Evolutionary conservation across 2,113 vertebrate species (phyloP).

Genomic region (Chaetops frenatus): DNA sequence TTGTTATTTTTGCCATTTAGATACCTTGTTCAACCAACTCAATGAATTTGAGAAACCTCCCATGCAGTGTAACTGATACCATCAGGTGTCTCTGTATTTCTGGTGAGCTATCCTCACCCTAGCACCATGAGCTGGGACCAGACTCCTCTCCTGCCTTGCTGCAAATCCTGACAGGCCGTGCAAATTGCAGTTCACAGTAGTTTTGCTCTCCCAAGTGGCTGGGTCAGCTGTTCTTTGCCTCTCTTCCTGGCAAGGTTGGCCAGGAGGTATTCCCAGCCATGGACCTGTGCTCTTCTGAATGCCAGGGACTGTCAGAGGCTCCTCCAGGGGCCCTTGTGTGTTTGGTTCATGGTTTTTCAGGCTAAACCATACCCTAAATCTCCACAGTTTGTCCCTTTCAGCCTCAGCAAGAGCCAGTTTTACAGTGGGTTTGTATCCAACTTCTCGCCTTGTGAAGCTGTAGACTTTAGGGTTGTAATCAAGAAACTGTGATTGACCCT

Average conservation of each 20-base stretch:
- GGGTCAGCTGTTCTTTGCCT: neutral
- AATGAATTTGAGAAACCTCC: neutral
- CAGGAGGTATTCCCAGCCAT: neutral
- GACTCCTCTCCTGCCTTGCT: neutral
- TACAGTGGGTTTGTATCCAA: neutral
- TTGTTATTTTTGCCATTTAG: neutral
- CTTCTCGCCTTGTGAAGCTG: neutral
- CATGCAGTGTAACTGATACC: neutral
- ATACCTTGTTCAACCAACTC: neutral
- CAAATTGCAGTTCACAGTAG: neutral
- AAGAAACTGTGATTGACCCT: neutral
- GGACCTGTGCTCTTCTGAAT: neutral
- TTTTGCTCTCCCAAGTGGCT: neutral
- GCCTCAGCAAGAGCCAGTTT: neutral
- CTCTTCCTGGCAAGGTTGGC: neutral
- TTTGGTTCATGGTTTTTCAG: neutral
- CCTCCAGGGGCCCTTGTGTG: neutral
- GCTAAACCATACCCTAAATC: neutral
- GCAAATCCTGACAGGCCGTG: neutral
- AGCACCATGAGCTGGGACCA: neutral
- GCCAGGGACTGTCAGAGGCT: neutral
- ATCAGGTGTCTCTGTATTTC: neutral
- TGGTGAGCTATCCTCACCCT: neutral
- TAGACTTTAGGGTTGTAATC: neutral
- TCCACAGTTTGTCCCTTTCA: neutral